phyloP scores from a whole-genome alignment of 2,888 invertebrate species.

The Watsonalla binaria region DNA sequence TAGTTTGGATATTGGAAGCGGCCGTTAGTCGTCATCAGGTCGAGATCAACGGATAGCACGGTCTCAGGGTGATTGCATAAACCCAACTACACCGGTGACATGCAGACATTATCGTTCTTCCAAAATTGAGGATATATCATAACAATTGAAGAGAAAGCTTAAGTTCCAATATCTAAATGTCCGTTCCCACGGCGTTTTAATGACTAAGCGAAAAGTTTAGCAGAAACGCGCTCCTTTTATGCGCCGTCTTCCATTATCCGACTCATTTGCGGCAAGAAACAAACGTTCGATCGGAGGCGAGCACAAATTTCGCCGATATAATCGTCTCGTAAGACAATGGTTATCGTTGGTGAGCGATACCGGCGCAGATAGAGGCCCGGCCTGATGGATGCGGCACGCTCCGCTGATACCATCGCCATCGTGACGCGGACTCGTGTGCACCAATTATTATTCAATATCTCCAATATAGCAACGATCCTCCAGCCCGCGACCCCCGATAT shows the following conservation, averaged over 20 bases:
- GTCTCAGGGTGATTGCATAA: too few species aligned
- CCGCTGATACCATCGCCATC: constrained; percentile 66
- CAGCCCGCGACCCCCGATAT: constrained; percentile 36
- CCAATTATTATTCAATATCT: constrained; percentile 77
- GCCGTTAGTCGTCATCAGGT: too few species aligned
- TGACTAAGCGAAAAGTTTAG: constrained; percentile 69
- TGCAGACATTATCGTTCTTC: not conserved
- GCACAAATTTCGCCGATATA: constrained; percentile 74
- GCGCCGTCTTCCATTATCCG: constrained; percentile 57
- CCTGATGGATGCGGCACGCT: constrained; percentile 76
- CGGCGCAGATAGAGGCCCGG: constrained; percentile 50
- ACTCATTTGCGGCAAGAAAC: constrained; percentile 76
- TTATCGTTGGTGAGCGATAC: constrained; percentile 67
- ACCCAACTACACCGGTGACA: not conserved
- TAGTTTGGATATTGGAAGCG: too few species aligned
- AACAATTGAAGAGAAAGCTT: not conserved
- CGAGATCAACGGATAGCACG: too few species aligned
- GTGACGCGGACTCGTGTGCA: constrained; percentile 63
- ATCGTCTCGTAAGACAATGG: constrained; percentile 68
- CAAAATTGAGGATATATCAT: constrained; percentile 5
- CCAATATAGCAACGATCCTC: constrained; percentile 21
- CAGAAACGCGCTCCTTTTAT: constrained; percentile 62
- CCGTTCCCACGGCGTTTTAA: constrained; percentile 69
- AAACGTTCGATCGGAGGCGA: constrained; percentile 66
- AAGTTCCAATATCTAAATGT: constrained; percentile 14